Evolutionary conservation across 2,888 invertebrate genomes (phyloP).

Genomic region (Lutraria lutraria): DNA sequence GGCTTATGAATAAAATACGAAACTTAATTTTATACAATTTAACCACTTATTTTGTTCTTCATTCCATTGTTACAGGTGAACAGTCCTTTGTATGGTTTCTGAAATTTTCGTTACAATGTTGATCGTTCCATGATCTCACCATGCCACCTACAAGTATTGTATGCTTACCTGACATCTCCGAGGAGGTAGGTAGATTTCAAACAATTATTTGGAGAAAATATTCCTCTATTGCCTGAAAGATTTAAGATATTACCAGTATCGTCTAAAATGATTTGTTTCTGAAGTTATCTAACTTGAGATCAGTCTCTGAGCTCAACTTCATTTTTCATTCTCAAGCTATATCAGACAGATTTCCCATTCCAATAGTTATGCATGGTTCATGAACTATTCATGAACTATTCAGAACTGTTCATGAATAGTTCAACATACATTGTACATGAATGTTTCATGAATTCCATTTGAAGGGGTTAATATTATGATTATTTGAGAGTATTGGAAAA

Average conservation of each 20-base stretch:
- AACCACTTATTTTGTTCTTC: background rate
- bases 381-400: no score
- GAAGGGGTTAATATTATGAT: background rate
- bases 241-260: background rate
- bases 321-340: no score
- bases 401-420: no score
- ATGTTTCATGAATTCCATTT: background rate
- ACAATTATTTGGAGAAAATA: background rate
- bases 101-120: background rate
- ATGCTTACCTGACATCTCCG: constrained; percentile 67
- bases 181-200: constrained; percentile 50
- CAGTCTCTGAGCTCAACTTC: background rate
- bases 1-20: no score
- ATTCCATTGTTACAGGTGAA: background rate
- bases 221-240: background rate
- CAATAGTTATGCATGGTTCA: no score
- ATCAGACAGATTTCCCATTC: no score
- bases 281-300: background rate
- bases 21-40: no score
- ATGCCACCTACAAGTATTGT: constrained; percentile 67
- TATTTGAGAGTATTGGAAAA: background rate
- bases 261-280: background rate
- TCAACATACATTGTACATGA: no score
- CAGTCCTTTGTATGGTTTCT: background rate
- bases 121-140: background rate